Conservation (phyloP, 2,113 vertebrate species). For the Corydoras sp. region DNA sequence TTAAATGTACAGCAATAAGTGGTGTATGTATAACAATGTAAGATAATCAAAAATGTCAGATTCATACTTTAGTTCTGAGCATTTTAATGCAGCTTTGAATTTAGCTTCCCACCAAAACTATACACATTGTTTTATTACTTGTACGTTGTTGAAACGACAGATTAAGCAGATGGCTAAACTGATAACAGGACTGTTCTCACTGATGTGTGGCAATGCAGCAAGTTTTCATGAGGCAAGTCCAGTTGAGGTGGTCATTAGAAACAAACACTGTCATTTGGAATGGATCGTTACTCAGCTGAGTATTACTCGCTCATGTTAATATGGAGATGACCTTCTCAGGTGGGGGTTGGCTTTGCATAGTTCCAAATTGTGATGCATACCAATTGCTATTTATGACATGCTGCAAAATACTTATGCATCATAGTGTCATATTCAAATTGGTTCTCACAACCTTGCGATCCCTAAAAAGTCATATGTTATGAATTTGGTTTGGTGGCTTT, state of each 20-base stretch:
- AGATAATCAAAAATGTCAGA: not conserved
- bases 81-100: not conserved
- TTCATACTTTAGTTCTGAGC: not conserved
- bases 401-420: constrained; percentile 52
- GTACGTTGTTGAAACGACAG: constrained; percentile 17
- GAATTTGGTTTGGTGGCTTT: constrained; percentile 53
- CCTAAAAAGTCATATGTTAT: constrained; percentile 55
- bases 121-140: constrained; percentile 7
- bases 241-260: constrained; percentile 50
- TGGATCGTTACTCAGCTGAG: constrained; percentile 52
- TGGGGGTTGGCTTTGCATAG: constrained; percentile 49
- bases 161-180: constrained; percentile 33
- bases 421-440: constrained; percentile 58
- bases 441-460: constrained; percentile 51
- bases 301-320: constrained; percentile 51
- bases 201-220: constrained; percentile 43
- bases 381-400: constrained; percentile 50
- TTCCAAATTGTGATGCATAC: constrained; percentile 52
- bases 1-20: not conserved
- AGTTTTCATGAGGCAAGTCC: constrained; percentile 40
- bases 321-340: constrained; percentile 55
- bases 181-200: constrained; percentile 37
- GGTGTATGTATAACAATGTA: not conserved
- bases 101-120: constrained; percentile 2
- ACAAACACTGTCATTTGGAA: constrained; percentile 48